Evolutionary conservation across 2,888 invertebrate species (phyloP), one percentile per base, ranked within the genome.

Genomic region (Branchipolynoe longqiensis): DNA sequence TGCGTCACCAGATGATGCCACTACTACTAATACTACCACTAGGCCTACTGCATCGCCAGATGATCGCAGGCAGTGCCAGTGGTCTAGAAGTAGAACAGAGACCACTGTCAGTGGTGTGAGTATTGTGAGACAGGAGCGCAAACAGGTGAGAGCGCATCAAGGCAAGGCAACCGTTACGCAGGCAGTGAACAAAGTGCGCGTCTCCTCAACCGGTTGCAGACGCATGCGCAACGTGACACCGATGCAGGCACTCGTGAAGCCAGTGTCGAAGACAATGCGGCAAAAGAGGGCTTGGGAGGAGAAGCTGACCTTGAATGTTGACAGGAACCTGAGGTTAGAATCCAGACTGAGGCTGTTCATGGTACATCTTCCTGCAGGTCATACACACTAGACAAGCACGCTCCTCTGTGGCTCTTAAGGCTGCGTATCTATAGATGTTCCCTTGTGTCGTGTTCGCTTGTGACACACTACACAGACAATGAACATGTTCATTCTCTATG

Each of bases 211-310:
- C 33, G 36, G 36, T 33, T 56, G 58, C 36, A 54, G 25, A 38
- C n/a, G 82, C 4, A 82, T 56, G 58, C 56, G 82, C 6, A 82
- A 31, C 33, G 58, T 82, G 8, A 82, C 82, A 6, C 82, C 82
- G 0, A 58, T 54, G 82, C 82, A 82, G 54, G 82, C 82, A 1
- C 12, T 82, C 31, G 56, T 58, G 2, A 82, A 48, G 36, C 8
- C 82, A 0, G 58, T 58, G 33, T 58, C 82, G 1, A 82, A 58
- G 56, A 82, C 82, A 1, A 18, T 78, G 14, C 22, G 31, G 0
- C 78, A 78, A 33, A 78, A 41, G 48, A 48, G 28, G 41, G 78
- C 78, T 14, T 78, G 78, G 78, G 48, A 78, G 41, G 54, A 78
- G 41, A 78, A 78, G 48, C 25, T 78, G 48, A 31, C 48, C 14